Percentiles rank a stretch among this genome's conserved stretches.
Conservation (phyloP, 2,113 vertebrate genomes). For the Engraulis encrasicolus region DNA sequence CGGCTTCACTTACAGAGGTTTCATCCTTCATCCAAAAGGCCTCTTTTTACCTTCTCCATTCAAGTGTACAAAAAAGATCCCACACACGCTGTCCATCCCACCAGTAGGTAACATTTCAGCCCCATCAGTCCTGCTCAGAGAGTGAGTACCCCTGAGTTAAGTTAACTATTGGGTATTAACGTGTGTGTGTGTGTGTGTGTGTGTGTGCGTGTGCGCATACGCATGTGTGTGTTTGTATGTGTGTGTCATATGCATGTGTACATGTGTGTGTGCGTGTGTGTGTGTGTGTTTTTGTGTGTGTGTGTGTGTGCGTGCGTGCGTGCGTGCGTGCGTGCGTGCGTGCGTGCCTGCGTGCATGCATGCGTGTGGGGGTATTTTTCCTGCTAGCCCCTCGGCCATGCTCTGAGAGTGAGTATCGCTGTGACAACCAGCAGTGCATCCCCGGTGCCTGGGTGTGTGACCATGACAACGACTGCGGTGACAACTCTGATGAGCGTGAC, state of each 20-base stretch:
- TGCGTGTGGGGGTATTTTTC: neutral
- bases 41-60: too few relatives aligned
- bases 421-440: constrained; percentile 67
- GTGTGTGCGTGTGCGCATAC: neutral
- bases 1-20: too few relatives aligned
- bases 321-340: neutral
- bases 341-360: neutral
- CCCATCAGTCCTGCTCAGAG: too few relatives aligned
- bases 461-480: constrained; percentile 71
- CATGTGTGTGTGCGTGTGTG: constrained; percentile 17
- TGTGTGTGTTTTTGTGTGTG: too few relatives aligned
- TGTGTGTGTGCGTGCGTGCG: neutral
- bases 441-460: constrained; percentile 72
- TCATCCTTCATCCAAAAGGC: too few relatives aligned
- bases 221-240: neutral
- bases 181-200: neutral
- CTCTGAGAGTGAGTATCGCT: constrained; percentile 71
- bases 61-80: too few relatives aligned
- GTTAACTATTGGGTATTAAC: too few relatives aligned
- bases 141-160: too few relatives aligned
- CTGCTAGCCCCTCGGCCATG: constrained; percentile 68
- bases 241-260: too few relatives aligned
- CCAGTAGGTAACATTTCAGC: too few relatives aligned
- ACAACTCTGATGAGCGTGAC: constrained; percentile 73
- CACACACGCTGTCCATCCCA: too few relatives aligned